phyloP scores from a whole-genome alignment of 1,140 invertebrate species.

The Mizuhopecten yessoensis region DNA sequence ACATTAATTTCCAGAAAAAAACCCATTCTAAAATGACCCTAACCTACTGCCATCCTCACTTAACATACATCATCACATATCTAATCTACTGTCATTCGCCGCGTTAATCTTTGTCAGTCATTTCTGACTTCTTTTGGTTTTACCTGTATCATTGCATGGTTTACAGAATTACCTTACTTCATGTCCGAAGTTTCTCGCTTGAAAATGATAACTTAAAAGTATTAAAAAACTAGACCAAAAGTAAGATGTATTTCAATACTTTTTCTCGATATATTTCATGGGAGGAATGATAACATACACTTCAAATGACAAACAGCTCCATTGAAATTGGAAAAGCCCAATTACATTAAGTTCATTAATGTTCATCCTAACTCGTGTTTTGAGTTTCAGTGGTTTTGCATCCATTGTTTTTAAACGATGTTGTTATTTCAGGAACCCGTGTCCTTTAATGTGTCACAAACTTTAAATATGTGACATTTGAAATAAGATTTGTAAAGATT shows the following conservation, averaged over 20 bases:
- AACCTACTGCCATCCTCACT: not conserved
- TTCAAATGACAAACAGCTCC: not conserved
- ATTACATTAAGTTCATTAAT: not conserved
- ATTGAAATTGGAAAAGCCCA: not conserved
- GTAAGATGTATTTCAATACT: too few species aligned
- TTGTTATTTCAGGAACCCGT: not conserved
- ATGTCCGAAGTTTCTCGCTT: too few species aligned
- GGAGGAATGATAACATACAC: not conserved
- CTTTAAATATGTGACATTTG: not conserved
- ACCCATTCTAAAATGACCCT: not conserved
- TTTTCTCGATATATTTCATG: not conserved
- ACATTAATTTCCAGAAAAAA: not conserved
- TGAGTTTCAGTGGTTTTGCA: conserved; percentile 25
- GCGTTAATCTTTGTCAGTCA: not conserved
- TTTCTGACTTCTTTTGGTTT: not conserved
- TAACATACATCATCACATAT: conserved; percentile 20
- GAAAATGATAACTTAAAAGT: not conserved
- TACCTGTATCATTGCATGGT: not conserved
- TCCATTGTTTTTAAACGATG: not conserved
- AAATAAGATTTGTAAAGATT: not conserved
- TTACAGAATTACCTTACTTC: not conserved
- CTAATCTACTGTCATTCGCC: not conserved
- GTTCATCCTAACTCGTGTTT: conserved; percentile 24
- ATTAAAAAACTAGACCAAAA: too few species aligned
- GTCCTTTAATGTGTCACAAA: not conserved